These are phyloP conservation scores for Acronicta psi DNA, from an alignment of 2,888 invertebrate species.

Conservation along the genomic window DNA sequence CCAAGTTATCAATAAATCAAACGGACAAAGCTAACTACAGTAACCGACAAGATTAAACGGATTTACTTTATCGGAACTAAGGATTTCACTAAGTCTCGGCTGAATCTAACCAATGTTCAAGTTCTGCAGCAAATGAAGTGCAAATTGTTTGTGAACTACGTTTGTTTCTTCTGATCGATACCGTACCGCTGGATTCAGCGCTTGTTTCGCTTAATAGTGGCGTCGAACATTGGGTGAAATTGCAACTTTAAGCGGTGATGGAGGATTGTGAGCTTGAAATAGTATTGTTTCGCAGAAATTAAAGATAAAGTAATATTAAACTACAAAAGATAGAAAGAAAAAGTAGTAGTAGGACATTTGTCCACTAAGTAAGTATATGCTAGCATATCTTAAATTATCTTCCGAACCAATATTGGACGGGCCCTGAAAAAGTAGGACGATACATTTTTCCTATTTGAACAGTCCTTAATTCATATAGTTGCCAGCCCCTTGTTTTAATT, in stretches of 20 bases:
- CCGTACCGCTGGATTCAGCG: slow-evolving; percentile 25
- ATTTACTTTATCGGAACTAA: slow-evolving; percentile 39
- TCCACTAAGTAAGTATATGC: no score
- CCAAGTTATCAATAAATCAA: slow-evolving; percentile 28
- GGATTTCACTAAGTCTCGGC: slow-evolving; percentile 27
- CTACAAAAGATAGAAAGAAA: no score
- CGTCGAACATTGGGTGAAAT: slow-evolving; percentile 3
- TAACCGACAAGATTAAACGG: slow-evolving; percentile 45
- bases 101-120: slow-evolving; percentile 50
- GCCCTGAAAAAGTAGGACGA: no score
- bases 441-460: no score
- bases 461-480: no score
- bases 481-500: no score
- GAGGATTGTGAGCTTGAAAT: neutral
- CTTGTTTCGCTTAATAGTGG: slow-evolving; percentile 37
- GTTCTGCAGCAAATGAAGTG: slow-evolving; percentile 55
- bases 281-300: neutral
- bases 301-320: no score
- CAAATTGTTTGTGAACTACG: slow-evolving; percentile 62
- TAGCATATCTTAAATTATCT: no score
- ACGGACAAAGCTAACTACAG: slow-evolving; percentile 17
- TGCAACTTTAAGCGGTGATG: slow-evolving; percentile 12
- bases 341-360: no score
- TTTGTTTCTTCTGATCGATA: slow-evolving; percentile 52
- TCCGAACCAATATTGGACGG: no score